These are phyloP conservation scores for Periophthalmodon schlosseri DNA, from an alignment of 2,113 vertebrate genomes.

Conservation along the genomic window DNA sequence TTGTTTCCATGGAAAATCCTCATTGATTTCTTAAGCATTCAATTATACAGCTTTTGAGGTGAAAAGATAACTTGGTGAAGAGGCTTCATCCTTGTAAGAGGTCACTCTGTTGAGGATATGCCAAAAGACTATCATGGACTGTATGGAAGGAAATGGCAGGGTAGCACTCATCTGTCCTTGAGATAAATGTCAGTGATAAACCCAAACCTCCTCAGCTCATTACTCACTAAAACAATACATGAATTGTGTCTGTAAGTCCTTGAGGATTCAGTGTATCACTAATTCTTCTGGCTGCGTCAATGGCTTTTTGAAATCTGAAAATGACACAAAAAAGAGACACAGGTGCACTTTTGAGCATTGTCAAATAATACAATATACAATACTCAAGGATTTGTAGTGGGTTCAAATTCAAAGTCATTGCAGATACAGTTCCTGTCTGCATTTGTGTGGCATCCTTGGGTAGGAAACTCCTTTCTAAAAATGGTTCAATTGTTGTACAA, in stretches of 20 bases:
- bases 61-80: slow-evolving; percentile 66
- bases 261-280: slow-evolving; percentile 15
- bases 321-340: not conserved
- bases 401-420: slow-evolving; percentile 1
- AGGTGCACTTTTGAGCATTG: not conserved
- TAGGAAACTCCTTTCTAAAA: slow-evolving; percentile 6
- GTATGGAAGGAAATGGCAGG: slow-evolving; percentile 15
- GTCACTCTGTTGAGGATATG: slow-evolving; percentile 62
- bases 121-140: slow-evolving; percentile 67
- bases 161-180: slow-evolving; percentile 45
- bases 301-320: slow-evolving; percentile 4
- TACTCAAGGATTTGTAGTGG: not conserved
- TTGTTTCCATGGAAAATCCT: slow-evolving; percentile 60
- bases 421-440: not conserved
- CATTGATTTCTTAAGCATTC: slow-evolving; percentile 66
- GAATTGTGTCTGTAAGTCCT: slow-evolving; percentile 34
- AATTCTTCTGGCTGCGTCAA: not conserved
- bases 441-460: slow-evolving; percentile 1
- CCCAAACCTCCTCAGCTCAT: slow-evolving; percentile 12
- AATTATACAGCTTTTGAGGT: slow-evolving; percentile 55
- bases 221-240: slow-evolving; percentile 21
- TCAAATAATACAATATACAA: not conserved
- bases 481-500: not conserved
- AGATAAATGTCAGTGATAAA: slow-evolving; percentile 40
- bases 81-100: slow-evolving; percentile 53